Evolutionary conservation across 1,140 invertebrate genomes (phyloP).

Genomic region (Conus ventricosus): DNA sequence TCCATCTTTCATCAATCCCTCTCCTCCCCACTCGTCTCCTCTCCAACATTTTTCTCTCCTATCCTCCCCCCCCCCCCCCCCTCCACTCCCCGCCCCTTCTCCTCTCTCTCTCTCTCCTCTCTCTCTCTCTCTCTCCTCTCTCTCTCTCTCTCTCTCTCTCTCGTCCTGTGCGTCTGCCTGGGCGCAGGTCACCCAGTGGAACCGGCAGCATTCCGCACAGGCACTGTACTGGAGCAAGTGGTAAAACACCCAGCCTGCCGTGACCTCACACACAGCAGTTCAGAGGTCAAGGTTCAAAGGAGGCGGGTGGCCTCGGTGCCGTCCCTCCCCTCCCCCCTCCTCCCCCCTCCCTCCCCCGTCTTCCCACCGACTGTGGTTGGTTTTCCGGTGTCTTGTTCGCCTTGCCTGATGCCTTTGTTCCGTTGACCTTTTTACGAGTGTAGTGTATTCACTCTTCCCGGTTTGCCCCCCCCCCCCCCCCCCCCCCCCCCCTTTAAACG

Average conservation of each 20-base stretch:
- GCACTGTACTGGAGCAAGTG: background rate
- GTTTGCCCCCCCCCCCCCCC: too few species aligned
- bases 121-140: too few species aligned
- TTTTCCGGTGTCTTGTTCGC: background rate
- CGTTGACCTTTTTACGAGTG: background rate
- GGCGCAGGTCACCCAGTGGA: background rate
- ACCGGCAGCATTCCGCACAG: background rate
- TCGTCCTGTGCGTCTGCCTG: background rate
- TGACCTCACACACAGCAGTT: background rate
- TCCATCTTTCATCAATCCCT: too few species aligned
- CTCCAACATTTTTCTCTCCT: background rate
- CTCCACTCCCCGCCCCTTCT: background rate
- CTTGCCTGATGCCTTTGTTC: background rate
- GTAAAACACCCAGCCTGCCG: background rate
- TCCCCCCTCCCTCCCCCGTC: too few species aligned
- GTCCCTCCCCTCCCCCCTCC: too few species aligned
- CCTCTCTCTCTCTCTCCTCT: background rate
- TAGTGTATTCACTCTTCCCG: too few species aligned
- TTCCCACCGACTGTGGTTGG: background rate
- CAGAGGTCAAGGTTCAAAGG: background rate
- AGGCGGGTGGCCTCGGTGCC: background rate
- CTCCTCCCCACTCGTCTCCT: too few species aligned
- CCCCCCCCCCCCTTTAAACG: too few species aligned
- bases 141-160: too few species aligned
- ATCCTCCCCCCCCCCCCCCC: background rate